These are phyloP conservation scores for Enteromius radiatus DNA, from an alignment of 2,797 vertebrate genomes.

Conservation along the genomic window DNA sequence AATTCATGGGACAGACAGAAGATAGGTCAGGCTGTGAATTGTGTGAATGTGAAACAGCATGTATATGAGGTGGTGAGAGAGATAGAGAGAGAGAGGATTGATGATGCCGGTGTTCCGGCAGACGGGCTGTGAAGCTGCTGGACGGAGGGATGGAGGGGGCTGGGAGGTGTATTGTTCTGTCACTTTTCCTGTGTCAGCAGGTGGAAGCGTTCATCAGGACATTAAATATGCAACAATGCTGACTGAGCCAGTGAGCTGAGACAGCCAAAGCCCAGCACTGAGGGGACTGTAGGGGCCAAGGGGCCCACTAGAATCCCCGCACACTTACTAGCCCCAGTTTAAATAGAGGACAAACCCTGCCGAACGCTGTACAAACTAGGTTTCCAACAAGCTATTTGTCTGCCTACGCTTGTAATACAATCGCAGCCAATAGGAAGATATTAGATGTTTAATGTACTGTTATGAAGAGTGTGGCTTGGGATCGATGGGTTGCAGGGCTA, in stretches of 20 bases:
- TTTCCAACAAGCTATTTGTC: slow-evolving; percentile 17
- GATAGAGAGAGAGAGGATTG: slow-evolving; percentile 71
- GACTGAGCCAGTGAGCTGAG: slow-evolving; percentile 92
- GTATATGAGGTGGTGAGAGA: slow-evolving; percentile 58
- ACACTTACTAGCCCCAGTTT: slow-evolving; percentile 30
- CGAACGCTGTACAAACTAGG: background rate
- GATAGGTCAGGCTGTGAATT: slow-evolving; percentile 44
- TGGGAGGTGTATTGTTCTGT: slow-evolving; percentile 91
- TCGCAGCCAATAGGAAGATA: background rate
- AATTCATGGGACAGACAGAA: slow-evolving; percentile 19
- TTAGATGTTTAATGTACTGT: background rate
- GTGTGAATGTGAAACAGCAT: slow-evolving; percentile 50
- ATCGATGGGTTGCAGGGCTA: background rate
- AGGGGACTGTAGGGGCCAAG: slow-evolving; percentile 66
- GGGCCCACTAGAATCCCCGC: slow-evolving; percentile 55
- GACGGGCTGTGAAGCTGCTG: slow-evolving; percentile 33
- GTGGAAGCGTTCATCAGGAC: slow-evolving; percentile 95
- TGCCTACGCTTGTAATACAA: background rate
- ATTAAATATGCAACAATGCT: slow-evolving; percentile 99
- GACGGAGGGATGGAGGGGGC: slow-evolving; percentile 51
- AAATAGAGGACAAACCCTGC: slow-evolving; percentile 21
- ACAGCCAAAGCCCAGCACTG: slow-evolving; percentile 76
- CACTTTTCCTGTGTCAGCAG: slow-evolving; percentile 99
- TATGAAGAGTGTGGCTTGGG: slow-evolving; percentile 1
- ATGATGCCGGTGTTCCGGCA: slow-evolving; percentile 80